phyloP scores from a whole-genome alignment of 2,113 vertebrate species.

The Sus scrofa region T2T-Sscrofa CM000822.6:3609501-3610000 shows the following conservation, averaged over 20 bases:
- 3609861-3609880: no score
- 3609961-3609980: not conserved
- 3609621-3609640: not conserved
- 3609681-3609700: not conserved
- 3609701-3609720: not conserved
- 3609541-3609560: not conserved
- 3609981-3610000: not conserved
- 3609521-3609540: not conserved
- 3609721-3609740: not conserved
- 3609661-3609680: not conserved
- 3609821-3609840: not conserved
- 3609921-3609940: not conserved
- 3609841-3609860: not conserved
- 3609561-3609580: not conserved
- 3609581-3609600: not conserved
- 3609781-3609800: not conserved
- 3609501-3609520: not conserved
- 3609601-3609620: not conserved
- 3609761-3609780: not conserved
- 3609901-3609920: not conserved
- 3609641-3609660: not conserved
- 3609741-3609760: not conserved
- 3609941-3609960: not conserved
- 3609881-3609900: not conserved
- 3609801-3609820: not conserved